phyloP scores from a whole-genome alignment of 2,797 vertebrate genomes.

The Acomys russatus region DNA sequence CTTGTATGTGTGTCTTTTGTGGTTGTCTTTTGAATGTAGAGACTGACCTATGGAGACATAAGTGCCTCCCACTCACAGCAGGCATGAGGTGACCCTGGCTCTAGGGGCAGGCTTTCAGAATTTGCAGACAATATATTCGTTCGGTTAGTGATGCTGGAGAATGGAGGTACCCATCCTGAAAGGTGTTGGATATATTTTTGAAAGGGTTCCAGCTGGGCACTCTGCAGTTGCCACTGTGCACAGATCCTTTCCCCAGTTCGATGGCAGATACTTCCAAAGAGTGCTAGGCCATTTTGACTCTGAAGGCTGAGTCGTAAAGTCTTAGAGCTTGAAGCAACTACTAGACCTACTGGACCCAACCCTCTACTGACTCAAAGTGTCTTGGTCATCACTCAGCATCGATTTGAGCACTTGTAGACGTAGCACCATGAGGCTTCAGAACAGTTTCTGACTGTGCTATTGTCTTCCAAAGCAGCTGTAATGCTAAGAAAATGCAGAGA shows the following conservation, averaged over 20 bases:
- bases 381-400: not conserved
- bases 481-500: not conserved
- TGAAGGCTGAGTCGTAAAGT: not conserved
- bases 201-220: not conserved
- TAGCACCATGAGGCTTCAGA: not conserved
- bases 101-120: not conserved
- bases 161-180: not conserved
- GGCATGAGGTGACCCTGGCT: not conserved
- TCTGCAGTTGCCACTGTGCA: not conserved
- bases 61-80: not conserved
- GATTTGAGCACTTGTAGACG: not conserved
- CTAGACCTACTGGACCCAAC: not conserved
- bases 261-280: not conserved
- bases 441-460: not conserved
- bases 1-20: not conserved
- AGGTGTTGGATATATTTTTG: not conserved
- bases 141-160: slow-evolving; percentile 8
- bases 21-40: not conserved
- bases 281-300: not conserved
- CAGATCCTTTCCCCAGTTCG: too few species aligned
- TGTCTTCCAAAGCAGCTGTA: not conserved
- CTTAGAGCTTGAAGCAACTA: not conserved
- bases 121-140: not conserved
- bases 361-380: not conserved
- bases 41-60: not conserved